These are phyloP conservation scores for Trachelus troglodyta DNA, from an alignment of 2,888 invertebrate species.

Conservation along the genomic window DNA sequence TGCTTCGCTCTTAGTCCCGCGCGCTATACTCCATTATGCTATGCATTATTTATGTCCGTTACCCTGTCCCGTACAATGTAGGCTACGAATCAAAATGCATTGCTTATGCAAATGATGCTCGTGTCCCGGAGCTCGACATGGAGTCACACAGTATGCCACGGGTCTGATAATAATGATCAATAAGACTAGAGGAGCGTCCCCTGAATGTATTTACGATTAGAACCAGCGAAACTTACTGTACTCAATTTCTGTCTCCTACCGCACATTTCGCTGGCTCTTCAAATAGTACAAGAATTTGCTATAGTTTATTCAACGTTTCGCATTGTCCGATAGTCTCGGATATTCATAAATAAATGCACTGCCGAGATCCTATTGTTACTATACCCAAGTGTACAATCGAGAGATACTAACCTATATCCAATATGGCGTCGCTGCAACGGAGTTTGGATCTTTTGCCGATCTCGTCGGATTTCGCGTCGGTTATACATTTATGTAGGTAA, in stretches of 20 bases:
- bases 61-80: conserved; percentile 41
- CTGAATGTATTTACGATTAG: background rate
- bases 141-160: conserved; percentile 45
- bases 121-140: conserved; percentile 43
- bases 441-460: background rate
- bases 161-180: conserved; percentile 57
- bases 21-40: conserved; percentile 45
- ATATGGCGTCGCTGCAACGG: background rate
- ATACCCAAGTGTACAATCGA: background rate
- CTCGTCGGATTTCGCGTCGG: background rate
- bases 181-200: conserved; percentile 42
- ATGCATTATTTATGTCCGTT: conserved; percentile 62
- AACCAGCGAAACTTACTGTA: background rate
- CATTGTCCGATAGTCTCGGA: background rate
- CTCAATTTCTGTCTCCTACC: background rate
- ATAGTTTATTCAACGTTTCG: background rate
- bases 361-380: background rate
- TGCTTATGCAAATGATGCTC: conserved; percentile 64
- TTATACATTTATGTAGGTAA: background rate
- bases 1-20: background rate
- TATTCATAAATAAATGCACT: background rate
- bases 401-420: background rate
- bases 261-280: background rate
- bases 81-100: conserved; percentile 64
- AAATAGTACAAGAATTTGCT: background rate